Base-by-base conservation (phyloP, 2,888 invertebrate genomes). In the Megaustenia siamemsis region DNA sequence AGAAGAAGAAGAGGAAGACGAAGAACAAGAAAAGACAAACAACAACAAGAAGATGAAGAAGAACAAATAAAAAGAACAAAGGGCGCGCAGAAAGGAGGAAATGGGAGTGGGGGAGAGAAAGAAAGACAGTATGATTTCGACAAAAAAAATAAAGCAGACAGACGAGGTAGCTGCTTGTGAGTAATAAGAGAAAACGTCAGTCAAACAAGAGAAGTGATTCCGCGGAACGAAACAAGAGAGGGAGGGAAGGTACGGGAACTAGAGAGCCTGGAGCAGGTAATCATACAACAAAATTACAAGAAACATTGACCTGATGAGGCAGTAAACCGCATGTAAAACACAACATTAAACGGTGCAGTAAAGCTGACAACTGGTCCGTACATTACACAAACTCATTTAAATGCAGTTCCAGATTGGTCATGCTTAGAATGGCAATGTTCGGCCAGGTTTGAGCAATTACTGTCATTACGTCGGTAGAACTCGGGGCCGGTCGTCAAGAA, bases 401-500 rank as follows among this genome's bases (percentile, higher is more conserved):
- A 56, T 60, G 60, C 60, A 60, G 8, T 28, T 60, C n/a, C 28
- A 60, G 60, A 60, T 60, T 60, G 60, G 28, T 60, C 60, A 28
- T 28, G 38, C 32, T 35, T 68, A 63, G 4, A n/a, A 24, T 28
- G 4, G 21, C 32, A 63, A 4, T 12, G 28, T 32, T 63, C 35
- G 68, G 12, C 10, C n/a, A 28, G 35, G 18, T 8, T 38, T 18
- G 68, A 35, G 35, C 38, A 68, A 68, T 68, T 38, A 68, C 68
- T 38, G 21, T 68, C 35, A 68, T 68, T 68, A 68, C 35, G 35
- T 35, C 68, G 15, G 38, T n/a, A 10, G 43, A 28, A 3, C n/a
- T 15, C 69, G 40, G 69, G n/a, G 40, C 71, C 28, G 45, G 24
- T 73, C 71, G 45, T 73, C 71, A 73, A 73, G 71, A 73, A 45